Percentiles rank a stretch among this genome's conserved stretches.
These are phyloP conservation scores for Taxidea taxus DNA, from an alignment of 2,113 vertebrate species.

Conservation along the genomic window DNA sequence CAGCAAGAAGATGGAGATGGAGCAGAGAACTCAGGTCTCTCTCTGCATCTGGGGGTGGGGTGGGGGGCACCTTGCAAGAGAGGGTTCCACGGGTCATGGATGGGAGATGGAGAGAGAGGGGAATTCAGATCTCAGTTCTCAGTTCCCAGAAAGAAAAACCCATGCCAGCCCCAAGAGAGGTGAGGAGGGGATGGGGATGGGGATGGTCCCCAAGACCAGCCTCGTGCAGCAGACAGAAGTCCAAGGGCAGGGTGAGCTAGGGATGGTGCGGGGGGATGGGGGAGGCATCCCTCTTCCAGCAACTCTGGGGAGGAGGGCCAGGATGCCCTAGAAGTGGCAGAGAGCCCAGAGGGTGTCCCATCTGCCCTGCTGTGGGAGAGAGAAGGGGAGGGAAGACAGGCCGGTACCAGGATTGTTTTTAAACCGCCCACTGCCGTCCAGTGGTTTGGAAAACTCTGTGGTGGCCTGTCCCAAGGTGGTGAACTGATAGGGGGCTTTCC, in stretches of 20 bases:
- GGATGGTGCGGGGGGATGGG: background rate
- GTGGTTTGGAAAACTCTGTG: conserved; percentile 84
- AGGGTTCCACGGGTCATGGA: background rate
- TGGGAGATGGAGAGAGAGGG: background rate
- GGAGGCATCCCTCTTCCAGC: conserved; percentile 10
- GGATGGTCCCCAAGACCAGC: background rate
- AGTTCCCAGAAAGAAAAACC: conserved; percentile 16
- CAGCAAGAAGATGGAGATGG: background rate
- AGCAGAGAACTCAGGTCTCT: background rate
- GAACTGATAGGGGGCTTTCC: conserved; percentile 85
- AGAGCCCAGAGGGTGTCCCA: background rate
- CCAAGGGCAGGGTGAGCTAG: background rate
- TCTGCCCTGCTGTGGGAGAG: background rate
- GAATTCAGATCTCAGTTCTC: background rate
- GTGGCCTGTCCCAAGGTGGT: conserved; percentile 85
- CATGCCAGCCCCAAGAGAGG: background rate
- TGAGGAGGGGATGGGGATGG: background rate
- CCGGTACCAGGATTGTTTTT: conserved; percentile 84
- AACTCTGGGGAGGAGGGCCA: conserved; percentile 23
- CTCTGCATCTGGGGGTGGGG: background rate
- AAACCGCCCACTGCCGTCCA: conserved; percentile 81
- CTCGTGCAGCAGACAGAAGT: background rate
- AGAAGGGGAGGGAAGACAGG: background rate
- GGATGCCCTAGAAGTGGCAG: conserved; percentile 18
- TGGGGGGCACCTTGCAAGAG: background rate